A percentile compares a stretch with the other conserved stretches of the same genome.
Conservation (phyloP, 2,797 vertebrate genomes). For the Micrastur ruficollis region DNA sequence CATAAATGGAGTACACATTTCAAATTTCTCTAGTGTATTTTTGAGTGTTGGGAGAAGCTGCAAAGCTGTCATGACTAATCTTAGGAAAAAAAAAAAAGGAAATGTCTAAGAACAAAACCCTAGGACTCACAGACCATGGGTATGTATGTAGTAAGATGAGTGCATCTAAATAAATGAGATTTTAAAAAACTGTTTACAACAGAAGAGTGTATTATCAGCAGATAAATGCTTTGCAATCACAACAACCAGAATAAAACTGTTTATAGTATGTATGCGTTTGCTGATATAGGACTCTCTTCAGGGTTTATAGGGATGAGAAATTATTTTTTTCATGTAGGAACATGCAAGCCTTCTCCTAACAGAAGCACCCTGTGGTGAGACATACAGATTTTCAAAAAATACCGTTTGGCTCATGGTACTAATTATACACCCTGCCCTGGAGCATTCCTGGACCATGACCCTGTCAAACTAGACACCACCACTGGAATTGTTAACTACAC, state of each 20-base stretch:
- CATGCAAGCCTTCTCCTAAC: neutral
- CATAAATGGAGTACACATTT: neutral
- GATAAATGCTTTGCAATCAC: neutral
- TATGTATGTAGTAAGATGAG: neutral
- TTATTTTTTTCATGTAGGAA: neutral
- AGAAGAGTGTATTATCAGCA: neutral
- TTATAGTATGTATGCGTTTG: neutral
- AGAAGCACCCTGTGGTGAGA: neutral
- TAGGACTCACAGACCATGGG: neutral
- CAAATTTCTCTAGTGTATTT: neutral
- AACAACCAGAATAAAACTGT: neutral
- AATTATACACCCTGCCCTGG: neutral
- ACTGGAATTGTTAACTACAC: neutral
- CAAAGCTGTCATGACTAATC: neutral
- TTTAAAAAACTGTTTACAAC: neutral
- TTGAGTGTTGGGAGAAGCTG: neutral
- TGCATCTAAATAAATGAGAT: neutral
- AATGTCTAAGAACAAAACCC: neutral
- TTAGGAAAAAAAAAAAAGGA: neutral
- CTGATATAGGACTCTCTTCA: neutral
- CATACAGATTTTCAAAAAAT: neutral
- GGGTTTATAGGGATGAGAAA: neutral
- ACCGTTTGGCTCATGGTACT: neutral
- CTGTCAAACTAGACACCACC: neutral
- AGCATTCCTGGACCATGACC: neutral